Evolutionary conservation across 1,140 invertebrate genomes (phyloP), one percentile per base, ranked within the genome.

Genomic region (Chelonus insularis): DNA sequence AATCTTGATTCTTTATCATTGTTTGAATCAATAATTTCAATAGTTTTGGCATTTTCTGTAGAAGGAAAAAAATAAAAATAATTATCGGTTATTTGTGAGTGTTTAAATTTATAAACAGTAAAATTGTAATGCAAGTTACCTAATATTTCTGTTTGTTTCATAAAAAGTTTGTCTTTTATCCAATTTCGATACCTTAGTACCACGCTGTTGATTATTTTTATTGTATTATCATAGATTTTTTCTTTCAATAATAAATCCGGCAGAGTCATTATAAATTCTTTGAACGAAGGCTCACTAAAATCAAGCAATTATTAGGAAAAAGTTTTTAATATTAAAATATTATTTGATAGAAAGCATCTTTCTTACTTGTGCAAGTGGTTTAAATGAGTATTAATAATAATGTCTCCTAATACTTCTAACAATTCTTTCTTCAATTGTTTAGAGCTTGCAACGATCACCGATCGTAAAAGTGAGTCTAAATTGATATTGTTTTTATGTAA

Each of bases 301-400:
- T 64, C 25, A 61, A 57, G 59, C 29, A 51, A 18, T 51, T 16
- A 56, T 3, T 56, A n/a, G n/a, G n/a, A n/a, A n/a, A n/a, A n/a
- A n/a, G n/a, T n/a, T n/a, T n/a, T n/a, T n/a, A n/a, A n/a, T n/a
- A n/a, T n/a, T n/a, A n/a, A n/a, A n/a, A n/a, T n/a, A n/a, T n/a
- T n/a, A n/a, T 37, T 11, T 20, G 20, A 18, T 36, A 20, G 12
- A 47, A 32, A 12, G 52, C 21, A 29, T 47, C 36, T 25, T 6
- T 52, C 43, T 60, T 69, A 83, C 64, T 77, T 76, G 47, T 82
- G 83, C 8, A 76, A 65, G n/a, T 66, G 52, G 2, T 70, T 70
- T 4, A 84, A 72, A 11, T 73, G 66, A n/a, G n/a, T n/a, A 34
- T 79, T 65, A 57, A 82, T 71, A 4, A 83, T 73, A 47, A 85